A percentile compares a stretch with the other conserved stretches of the same genome.
These are phyloP conservation scores for Metaphire vulgaris DNA, from an alignment of 1,140 invertebrate genomes.

Conservation along the genomic window DNA sequence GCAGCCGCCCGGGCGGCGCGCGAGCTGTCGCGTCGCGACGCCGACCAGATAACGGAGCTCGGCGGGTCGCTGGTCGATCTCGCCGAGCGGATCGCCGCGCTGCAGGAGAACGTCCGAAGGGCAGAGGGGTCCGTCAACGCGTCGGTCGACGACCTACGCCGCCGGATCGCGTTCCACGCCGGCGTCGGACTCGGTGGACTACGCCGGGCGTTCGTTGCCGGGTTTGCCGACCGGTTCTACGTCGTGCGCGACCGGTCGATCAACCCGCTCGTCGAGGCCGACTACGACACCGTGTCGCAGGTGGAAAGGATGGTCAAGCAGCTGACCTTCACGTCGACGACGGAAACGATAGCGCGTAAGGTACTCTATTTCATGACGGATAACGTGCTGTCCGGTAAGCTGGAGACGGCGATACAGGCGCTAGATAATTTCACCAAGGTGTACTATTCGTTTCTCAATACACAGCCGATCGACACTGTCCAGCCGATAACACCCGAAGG, in stretches of 20 bases:
- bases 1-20: neutral
- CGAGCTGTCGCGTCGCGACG: constrained; percentile 4
- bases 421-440: constrained; percentile 23
- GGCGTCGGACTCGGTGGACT: constrained; percentile 19
- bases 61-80: neutral
- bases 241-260: constrained; percentile 8
- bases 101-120: constrained; percentile 4
- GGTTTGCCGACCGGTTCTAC: constrained; percentile 16
- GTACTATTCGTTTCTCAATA: constrained; percentile 20
- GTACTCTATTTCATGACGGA: constrained; percentile 26
- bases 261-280: neutral
- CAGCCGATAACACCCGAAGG: constrained; percentile 23
- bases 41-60: constrained; percentile 9
- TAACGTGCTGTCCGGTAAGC: constrained; percentile 19
- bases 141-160: neutral
- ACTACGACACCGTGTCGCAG: constrained; percentile 4
- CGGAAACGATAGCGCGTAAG: constrained; percentile 20
- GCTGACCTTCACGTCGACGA: constrained; percentile 16
- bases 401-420: constrained; percentile 17
- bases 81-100: neutral
- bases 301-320: constrained; percentile 17
- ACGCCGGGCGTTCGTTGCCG: constrained; percentile 4
- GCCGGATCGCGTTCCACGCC: constrained; percentile 19
- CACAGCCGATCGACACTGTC: constrained; percentile 7
- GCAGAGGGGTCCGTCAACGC: neutral